Evolutionary conservation across 2,888 invertebrate genomes (phyloP).

Genomic region (Apamea epomidion): DNA sequence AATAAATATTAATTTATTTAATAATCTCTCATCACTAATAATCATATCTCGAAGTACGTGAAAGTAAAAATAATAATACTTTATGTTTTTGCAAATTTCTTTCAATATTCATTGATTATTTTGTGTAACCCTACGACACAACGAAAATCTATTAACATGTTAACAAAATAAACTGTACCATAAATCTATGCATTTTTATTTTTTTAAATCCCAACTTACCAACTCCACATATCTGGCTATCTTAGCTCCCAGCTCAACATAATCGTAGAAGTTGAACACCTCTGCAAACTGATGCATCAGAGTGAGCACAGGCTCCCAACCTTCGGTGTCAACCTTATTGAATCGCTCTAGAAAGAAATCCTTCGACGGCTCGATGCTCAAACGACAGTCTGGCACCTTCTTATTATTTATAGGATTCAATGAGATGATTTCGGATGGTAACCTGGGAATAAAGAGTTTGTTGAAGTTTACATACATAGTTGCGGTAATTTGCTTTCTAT

Average conservation of each 20-base stretch:
- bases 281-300: slow-evolving; percentile 83
- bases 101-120: background rate
- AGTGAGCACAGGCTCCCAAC: slow-evolving; percentile 79
- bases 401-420: slow-evolving; percentile 72
- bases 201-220: slow-evolving; percentile 73
- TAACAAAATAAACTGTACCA: slow-evolving; percentile 1
- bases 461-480: background rate
- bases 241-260: slow-evolving; percentile 78
- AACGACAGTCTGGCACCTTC: slow-evolving; percentile 80
- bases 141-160: background rate
- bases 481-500: no score
- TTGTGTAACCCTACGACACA: background rate
- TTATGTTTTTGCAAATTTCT: background rate
- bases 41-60: background rate
- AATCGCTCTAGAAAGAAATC: slow-evolving; percentile 82
- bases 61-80: background rate
- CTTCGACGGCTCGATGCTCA: slow-evolving; percentile 67
- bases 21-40: background rate
- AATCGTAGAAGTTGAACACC: slow-evolving; percentile 79
- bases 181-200: slow-evolving; percentile 21
- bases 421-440: slow-evolving; percentile 75
- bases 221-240: slow-evolving; percentile 82
- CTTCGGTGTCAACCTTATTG: slow-evolving; percentile 71
- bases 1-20: background rate
- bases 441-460: slow-evolving; percentile 65